phyloP scores from a whole-genome alignment of 2,888 invertebrate species.

The Caenorhabditis sp. region DNA sequence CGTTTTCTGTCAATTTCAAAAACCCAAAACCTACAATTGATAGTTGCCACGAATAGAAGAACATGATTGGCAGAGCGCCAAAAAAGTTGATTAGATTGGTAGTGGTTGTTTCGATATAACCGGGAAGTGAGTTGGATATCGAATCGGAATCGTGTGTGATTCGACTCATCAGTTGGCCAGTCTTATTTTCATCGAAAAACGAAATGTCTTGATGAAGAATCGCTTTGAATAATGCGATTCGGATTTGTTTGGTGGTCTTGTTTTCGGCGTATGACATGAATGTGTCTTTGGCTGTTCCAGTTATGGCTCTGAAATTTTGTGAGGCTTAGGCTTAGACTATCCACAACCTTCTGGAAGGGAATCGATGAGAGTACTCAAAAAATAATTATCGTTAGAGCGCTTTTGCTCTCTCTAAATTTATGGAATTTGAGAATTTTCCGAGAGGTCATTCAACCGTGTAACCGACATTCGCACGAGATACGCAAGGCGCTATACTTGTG shows the following conservation, averaged over 20 bases:
- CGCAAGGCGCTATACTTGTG: too few species aligned
- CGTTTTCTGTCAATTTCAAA: not conserved
- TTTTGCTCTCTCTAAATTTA: too few species aligned
- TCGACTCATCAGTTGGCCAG: constrained; percentile 59
- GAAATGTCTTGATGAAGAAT: constrained; percentile 71
- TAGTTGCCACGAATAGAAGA: constrained; percentile 37
- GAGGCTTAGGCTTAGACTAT: too few species aligned
- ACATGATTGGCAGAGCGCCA: constrained; percentile 34
- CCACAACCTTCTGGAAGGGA: too few species aligned
- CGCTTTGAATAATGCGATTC: constrained; percentile 69
- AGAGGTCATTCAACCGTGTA: too few species aligned
- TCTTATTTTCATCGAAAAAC: constrained; percentile 70
- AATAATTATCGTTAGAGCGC: too few species aligned
- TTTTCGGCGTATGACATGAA: constrained; percentile 27
- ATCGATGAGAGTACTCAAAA: too few species aligned
- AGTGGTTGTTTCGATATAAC: constrained; percentile 30
- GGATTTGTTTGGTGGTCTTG: constrained; percentile 56
- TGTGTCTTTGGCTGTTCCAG: constrained; percentile 16
- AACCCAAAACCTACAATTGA: constrained; percentile 7
- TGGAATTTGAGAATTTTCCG: too few species aligned
- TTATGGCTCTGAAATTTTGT: constrained; percentile 12
- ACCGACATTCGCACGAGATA: too few species aligned
- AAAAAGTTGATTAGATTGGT: constrained; percentile 23
- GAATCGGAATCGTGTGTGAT: constrained; percentile 33
- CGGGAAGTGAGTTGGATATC: constrained; percentile 32